Conservation (phyloP, 1,140 invertebrate genomes). For the Dolichoris vasculosae region DNA sequence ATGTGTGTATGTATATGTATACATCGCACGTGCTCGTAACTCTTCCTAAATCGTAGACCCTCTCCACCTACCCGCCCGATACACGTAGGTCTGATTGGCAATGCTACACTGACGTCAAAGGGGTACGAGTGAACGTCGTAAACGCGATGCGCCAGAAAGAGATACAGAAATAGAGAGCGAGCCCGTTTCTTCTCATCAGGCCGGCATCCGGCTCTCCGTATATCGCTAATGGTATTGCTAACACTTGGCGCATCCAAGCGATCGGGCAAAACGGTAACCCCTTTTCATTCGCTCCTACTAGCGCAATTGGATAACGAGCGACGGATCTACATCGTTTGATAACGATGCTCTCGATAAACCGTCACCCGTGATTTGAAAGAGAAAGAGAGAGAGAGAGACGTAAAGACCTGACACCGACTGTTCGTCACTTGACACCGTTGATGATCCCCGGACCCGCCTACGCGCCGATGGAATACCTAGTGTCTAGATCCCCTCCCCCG, state of each 20-base stretch:
- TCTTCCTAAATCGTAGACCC: not conserved
- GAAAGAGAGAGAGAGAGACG: not conserved
- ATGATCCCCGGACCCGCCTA: not conserved
- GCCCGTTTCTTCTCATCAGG: slow-evolving; percentile 22
- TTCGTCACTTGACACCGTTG: slow-evolving; percentile 43
- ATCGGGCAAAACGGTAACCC: not conserved
- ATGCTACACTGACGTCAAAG: slow-evolving; percentile 35
- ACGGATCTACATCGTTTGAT: slow-evolving; percentile 41
- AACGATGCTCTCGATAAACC: slow-evolving; percentile 6
- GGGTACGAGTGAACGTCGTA: not conserved
- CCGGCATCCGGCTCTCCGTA: slow-evolving; percentile 27
- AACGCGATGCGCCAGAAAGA: not conserved
- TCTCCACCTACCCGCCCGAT: not conserved
- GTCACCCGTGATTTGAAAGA: slow-evolving; percentile 9
- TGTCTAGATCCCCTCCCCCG: not conserved
- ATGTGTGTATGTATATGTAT: not conserved
- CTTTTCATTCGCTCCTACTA: not conserved
- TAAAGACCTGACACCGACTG: slow-evolving; percentile 16
- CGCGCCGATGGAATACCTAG: not conserved
- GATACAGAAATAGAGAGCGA: slow-evolving; percentile 19
- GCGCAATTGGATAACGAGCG: slow-evolving; percentile 48
- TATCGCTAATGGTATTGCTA: slow-evolving; percentile 21
- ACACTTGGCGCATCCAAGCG: not conserved
- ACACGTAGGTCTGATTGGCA: not conserved
- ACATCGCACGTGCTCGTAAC: slow-evolving; percentile 1